These are phyloP conservation scores for Adineta ricciae DNA, from an alignment of 2,888 invertebrate genomes.

Conservation along the genomic window DNA sequence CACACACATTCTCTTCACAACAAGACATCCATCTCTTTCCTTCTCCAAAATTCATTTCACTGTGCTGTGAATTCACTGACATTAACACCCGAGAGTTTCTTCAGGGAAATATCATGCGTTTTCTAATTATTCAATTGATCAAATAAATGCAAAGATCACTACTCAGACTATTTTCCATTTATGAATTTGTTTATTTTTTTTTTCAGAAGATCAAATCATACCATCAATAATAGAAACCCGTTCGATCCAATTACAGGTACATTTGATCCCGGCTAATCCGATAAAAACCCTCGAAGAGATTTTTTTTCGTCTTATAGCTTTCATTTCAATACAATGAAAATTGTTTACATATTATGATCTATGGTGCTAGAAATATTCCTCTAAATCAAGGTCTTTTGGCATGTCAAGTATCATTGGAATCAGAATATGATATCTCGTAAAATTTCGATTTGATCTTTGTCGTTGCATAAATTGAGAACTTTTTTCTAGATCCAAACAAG, in stretches of 20 bases:
- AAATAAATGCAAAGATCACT: too few relatives aligned
- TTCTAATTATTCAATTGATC: too few relatives aligned
- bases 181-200: background rate
- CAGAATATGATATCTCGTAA: background rate
- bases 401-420: background rate
- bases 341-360: background rate
- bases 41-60: background rate
- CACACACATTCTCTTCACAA: background rate
- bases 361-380: background rate
- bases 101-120: too few relatives aligned
- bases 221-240: background rate
- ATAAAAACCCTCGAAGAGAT: too few relatives aligned
- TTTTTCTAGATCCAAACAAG: background rate
- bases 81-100: background rate
- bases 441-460: background rate
- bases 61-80: background rate
- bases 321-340: background rate
- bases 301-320: background rate
- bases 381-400: background rate
- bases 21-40: background rate
- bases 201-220: background rate
- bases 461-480: too few relatives aligned
- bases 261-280: background rate
- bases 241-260: background rate
- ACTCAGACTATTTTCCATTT: background rate